Conservation (phyloP, 2,888 invertebrate species). For the Idaea aversata region DNA sequence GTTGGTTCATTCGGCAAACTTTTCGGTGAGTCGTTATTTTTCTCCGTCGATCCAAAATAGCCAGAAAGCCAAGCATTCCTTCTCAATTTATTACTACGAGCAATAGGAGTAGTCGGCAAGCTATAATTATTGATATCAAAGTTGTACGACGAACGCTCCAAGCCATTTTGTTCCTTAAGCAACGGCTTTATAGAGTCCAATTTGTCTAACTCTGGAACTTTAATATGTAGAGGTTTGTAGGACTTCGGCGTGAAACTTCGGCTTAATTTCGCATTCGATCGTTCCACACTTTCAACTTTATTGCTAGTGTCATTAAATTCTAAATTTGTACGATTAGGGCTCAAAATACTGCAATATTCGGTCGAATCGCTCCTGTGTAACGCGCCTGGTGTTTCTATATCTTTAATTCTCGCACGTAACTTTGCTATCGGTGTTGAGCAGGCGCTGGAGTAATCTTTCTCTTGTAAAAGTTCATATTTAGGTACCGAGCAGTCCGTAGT, state of each 20-base stretch:
- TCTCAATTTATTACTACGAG: conserved; percentile 76
- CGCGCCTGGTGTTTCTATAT: conserved; percentile 57
- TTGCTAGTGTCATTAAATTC: conserved; percentile 42
- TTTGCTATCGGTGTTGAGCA: conserved; percentile 70
- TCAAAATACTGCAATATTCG: conserved; percentile 72
- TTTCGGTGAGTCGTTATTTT: conserved; percentile 24
- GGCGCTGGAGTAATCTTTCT: conserved; percentile 59
- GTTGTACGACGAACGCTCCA: conserved; percentile 61
- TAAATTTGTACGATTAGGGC: conserved; percentile 60
- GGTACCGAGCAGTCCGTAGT: conserved; percentile 31
- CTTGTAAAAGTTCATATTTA: conserved; percentile 49
- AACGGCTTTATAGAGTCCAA: conserved; percentile 62
- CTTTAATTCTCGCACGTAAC: conserved; percentile 55
- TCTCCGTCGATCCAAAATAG: conserved; percentile 37
- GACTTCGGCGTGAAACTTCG: conserved; percentile 73
- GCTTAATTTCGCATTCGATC: conserved; percentile 57
- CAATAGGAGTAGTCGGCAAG: conserved; percentile 77
- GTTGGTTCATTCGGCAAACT: conserved; percentile 24
- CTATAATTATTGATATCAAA: conserved; percentile 74
- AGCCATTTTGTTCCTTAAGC: conserved; percentile 49
- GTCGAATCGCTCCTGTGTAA: conserved; percentile 73
- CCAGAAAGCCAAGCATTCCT: conserved; percentile 79
- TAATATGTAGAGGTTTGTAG: conserved; percentile 71
- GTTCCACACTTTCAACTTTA: conserved; percentile 50
- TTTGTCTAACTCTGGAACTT: conserved; percentile 64